Percentiles rank a stretch among this genome's conserved stretches.
These are phyloP conservation scores for Drosophila sulfurigaster DNA, from an alignment of 1,140 invertebrate species.

Conservation along the genomic window DNA sequence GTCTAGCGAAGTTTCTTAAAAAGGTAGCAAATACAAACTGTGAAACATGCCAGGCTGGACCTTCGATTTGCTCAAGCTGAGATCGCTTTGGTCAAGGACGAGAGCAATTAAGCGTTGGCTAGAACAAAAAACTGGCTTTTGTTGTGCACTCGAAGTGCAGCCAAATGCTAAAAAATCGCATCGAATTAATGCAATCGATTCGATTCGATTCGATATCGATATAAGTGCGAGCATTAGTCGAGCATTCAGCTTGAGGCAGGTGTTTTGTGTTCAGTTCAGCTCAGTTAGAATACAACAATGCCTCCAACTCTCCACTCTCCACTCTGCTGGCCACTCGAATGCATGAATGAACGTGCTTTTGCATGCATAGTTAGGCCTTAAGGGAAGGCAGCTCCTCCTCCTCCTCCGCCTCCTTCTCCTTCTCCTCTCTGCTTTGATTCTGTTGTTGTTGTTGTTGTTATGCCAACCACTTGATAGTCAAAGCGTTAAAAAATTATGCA, in stretches of 20 bases:
- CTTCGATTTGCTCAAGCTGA: neutral
- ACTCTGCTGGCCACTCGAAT: neutral
- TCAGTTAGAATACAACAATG: constrained; percentile 30
- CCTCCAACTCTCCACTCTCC: neutral
- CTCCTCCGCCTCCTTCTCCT: neutral
- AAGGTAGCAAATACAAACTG: too few species aligned
- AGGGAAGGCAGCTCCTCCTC: neutral
- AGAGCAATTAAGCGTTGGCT: neutral
- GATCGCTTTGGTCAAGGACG: constrained; percentile 33
- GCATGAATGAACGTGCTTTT: constrained; percentile 14
- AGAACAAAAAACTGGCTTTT: neutral
- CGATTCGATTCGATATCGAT: too few species aligned
- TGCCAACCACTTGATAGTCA: constrained; percentile 71
- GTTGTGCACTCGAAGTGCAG: constrained; percentile 6
- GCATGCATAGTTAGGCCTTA: constrained; percentile 39
- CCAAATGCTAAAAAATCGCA: neutral
- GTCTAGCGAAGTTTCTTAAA: too few species aligned
- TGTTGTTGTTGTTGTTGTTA: constrained; percentile 46
- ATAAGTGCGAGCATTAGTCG: constrained; percentile 6
- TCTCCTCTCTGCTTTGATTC: neutral
- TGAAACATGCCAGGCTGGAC: neutral
- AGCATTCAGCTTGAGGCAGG: constrained; percentile 10
- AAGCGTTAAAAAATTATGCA: constrained; percentile 79
- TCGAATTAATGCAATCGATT: neutral
- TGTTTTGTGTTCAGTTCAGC: constrained; percentile 35